These are phyloP conservation scores for Adoxophyes honmai DNA, from an alignment of 1,140 invertebrate genomes.

Conservation along the genomic window DNA sequence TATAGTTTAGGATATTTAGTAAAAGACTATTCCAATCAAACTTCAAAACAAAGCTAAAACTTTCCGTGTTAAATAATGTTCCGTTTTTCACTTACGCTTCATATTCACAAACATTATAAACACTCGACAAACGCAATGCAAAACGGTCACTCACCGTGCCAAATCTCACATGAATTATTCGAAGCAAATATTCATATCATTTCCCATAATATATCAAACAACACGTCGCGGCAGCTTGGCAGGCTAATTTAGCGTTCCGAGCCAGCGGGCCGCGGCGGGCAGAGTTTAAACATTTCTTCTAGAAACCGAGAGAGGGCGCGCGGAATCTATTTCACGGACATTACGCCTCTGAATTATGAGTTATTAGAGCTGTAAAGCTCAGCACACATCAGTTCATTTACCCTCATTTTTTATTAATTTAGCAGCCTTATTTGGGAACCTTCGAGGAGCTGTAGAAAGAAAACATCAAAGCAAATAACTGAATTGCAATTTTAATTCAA, in stretches of 20 bases:
- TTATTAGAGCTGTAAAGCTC: conserved; percentile 62
- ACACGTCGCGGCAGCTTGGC: conserved; percentile 32
- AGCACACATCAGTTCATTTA: conserved; percentile 60
- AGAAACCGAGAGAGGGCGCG: conserved; percentile 43
- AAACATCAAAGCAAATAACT: too few species aligned
- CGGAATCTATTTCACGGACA: conserved; percentile 61
- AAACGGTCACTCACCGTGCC: conserved; percentile 22
- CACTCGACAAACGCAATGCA: background rate
- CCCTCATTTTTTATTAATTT: conserved; percentile 47
- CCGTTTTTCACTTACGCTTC: too few species aligned
- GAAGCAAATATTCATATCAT: conserved; percentile 32
- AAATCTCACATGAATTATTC: conserved; percentile 20
- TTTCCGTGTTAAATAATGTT: too few species aligned
- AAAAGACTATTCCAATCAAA: too few species aligned
- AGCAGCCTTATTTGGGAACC: background rate
- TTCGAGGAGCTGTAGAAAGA: too few species aligned
- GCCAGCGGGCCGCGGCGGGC: conserved; percentile 35
- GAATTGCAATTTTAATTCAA: too few species aligned
- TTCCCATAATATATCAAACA: conserved; percentile 49
- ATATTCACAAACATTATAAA: too few species aligned
- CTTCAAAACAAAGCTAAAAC: too few species aligned
- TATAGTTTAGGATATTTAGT: too few species aligned
- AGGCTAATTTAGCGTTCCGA: conserved; percentile 53
- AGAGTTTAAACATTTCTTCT: conserved; percentile 46
- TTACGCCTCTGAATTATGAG: conserved; percentile 57